Conservation (phyloP, 2,888 invertebrate species). For the Scaptomyza polygonia region DNA sequence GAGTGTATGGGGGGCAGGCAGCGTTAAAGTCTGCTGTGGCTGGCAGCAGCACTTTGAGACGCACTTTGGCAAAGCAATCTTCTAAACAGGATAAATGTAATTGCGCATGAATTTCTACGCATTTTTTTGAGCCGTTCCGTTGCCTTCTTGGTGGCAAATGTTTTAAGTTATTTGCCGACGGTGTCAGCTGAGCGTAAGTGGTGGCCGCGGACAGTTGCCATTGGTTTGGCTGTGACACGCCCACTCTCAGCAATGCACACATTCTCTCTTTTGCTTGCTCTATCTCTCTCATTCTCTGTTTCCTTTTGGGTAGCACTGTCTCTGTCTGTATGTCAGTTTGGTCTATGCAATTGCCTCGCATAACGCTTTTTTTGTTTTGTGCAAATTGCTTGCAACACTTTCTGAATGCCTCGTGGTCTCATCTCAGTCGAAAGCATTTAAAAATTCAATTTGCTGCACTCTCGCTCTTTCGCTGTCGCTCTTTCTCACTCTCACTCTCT, state of each 20-base stretch:
- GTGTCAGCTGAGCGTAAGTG: slow-evolving; percentile 50
- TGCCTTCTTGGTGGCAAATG: slow-evolving; percentile 51
- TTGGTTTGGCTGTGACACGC: slow-evolving; percentile 66
- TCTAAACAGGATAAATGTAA: slow-evolving; percentile 84
- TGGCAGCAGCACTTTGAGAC: slow-evolving; percentile 74
- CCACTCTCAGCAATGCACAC: slow-evolving; percentile 34
- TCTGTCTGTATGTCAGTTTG: slow-evolving; percentile 15
- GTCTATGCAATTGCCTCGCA: slow-evolving; percentile 70
- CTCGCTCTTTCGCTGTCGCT: slow-evolving; percentile 22
- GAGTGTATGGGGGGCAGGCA: background rate
- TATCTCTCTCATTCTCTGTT: slow-evolving; percentile 12
- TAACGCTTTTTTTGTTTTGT: slow-evolving; percentile 72
- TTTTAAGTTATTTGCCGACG: slow-evolving; percentile 66
- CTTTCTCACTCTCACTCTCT: slow-evolving; percentile 8
- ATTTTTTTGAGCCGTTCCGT: slow-evolving; percentile 71
- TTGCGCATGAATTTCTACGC: slow-evolving; percentile 84
- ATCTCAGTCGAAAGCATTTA: slow-evolving; percentile 80
- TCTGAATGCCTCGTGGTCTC: slow-evolving; percentile 81
- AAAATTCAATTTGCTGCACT: slow-evolving; percentile 70
- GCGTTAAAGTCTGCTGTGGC: slow-evolving; percentile 46
- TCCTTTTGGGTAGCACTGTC: background rate
- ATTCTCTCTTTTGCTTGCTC: background rate
- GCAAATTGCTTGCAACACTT: slow-evolving; percentile 81
- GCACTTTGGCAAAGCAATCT: slow-evolving; percentile 82
- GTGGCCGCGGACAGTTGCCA: slow-evolving; percentile 37